Conservation (phyloP, 2,888 invertebrate species). For the Pollenia labialis region DNA sequence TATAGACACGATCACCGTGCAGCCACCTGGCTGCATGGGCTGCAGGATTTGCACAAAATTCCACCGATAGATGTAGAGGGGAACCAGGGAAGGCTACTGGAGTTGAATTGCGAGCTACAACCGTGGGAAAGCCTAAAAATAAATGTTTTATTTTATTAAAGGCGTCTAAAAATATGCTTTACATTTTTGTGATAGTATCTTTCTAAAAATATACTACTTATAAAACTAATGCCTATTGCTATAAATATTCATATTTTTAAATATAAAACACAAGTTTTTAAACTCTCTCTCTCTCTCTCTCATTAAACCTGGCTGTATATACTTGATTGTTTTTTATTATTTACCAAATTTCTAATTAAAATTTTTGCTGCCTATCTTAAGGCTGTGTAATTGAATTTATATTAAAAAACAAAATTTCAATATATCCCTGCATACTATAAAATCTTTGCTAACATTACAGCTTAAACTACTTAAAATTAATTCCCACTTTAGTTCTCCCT, state of each 20-base stretch:
- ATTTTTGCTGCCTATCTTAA: conserved; percentile 56
- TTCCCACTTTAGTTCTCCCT: background rate
- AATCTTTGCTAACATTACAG: conserved; percentile 1
- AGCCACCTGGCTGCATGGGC: conserved; percentile 84
- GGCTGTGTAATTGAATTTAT: conserved; percentile 76
- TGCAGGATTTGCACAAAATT: conserved; percentile 91
- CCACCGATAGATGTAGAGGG: conserved; percentile 88
- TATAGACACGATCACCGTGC: conserved; percentile 84
- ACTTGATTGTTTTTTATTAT: background rate
- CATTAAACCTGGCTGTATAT: background rate
- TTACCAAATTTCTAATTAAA: conserved; percentile 29
- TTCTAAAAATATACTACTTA: too few relatives aligned
- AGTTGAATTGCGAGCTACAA: conserved; percentile 87
- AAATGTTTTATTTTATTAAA: conserved; percentile 67
- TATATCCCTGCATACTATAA: conserved; percentile 27
- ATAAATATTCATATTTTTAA: too few relatives aligned
- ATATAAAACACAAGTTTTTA: too few relatives aligned
- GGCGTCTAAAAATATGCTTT: background rate
- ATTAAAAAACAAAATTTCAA: conserved; percentile 59
- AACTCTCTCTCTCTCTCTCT: too few relatives aligned
- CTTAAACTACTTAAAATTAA: background rate
- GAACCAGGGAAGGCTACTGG: conserved; percentile 89
- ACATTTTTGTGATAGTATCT: background rate
- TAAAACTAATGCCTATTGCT: too few relatives aligned
- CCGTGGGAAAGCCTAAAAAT: conserved; percentile 87